Conservation (phyloP, 2,113 vertebrate species). For the Lamprotornis superbus region DNA sequence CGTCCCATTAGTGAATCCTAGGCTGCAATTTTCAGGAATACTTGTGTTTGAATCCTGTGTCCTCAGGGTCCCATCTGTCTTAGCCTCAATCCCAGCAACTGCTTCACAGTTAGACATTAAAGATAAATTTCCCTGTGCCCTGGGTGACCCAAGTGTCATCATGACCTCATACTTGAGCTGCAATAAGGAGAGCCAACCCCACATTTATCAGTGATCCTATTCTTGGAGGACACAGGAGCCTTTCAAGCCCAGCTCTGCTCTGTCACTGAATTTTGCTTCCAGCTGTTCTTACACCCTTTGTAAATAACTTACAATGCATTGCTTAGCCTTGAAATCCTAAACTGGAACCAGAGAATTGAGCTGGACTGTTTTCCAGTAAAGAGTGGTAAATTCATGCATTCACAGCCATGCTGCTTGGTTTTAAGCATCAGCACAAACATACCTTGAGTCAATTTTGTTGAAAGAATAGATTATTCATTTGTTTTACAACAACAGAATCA, state of each 20-base stretch:
- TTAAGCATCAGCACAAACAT: neutral
- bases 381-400: neutral
- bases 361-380: neutral
- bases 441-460: neutral
- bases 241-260: neutral
- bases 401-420: neutral
- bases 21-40: neutral
- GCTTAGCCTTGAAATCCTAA: neutral
- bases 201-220: neutral
- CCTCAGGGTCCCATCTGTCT: neutral
- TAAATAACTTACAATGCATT: neutral
- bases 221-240: neutral
- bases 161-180: neutral
- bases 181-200: neutral
- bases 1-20: neutral
- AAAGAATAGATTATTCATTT: neutral
- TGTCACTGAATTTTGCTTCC: neutral
- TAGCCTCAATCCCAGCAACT: neutral
- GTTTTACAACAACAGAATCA: neutral
- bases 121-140: neutral
- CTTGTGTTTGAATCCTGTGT: neutral
- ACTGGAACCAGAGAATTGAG: neutral
- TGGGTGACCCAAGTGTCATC: neutral
- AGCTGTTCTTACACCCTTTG: neutral
- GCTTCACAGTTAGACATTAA: neutral